Conservation (phyloP, 2,797 vertebrate genomes). For the Myotis findleyi region DNA sequence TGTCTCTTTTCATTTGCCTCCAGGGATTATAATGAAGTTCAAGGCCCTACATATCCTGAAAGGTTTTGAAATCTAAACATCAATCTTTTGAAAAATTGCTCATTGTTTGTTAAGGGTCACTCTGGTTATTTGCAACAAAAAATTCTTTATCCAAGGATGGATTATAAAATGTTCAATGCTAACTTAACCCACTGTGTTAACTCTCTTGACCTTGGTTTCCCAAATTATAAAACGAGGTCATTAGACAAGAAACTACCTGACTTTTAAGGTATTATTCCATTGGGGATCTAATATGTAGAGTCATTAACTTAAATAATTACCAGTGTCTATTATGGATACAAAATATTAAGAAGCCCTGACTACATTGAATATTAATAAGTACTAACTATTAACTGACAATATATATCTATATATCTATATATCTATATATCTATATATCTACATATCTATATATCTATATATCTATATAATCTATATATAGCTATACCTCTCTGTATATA, state of each 20-base stretch:
- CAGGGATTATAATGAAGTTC: constrained; percentile 12
- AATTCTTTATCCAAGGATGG: neutral
- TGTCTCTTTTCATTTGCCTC: constrained; percentile 1
- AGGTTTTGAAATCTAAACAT: constrained; percentile 23
- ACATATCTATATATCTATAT: too few relatives aligned
- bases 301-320: constrained; percentile 58
- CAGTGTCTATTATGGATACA: constrained; percentile 2
- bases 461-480: too few relatives aligned
- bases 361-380: constrained; percentile 1
- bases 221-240: neutral
- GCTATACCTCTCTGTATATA: too few relatives aligned
- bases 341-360: neutral
- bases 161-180: constrained; percentile 17
- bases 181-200: neutral
- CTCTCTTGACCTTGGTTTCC: neutral
- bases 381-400: neutral
- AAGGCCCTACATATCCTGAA: neutral
- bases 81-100: constrained; percentile 24
- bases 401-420: too few relatives aligned
- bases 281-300: neutral
- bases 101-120: constrained; percentile 15
- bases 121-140: constrained; percentile 54
- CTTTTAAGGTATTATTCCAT: neutral
- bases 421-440: too few relatives aligned
- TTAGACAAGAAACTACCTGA: neutral